Base-by-base conservation (phyloP, 1,140 invertebrate genomes). In the Cyphomyrmex costatus region DNA sequence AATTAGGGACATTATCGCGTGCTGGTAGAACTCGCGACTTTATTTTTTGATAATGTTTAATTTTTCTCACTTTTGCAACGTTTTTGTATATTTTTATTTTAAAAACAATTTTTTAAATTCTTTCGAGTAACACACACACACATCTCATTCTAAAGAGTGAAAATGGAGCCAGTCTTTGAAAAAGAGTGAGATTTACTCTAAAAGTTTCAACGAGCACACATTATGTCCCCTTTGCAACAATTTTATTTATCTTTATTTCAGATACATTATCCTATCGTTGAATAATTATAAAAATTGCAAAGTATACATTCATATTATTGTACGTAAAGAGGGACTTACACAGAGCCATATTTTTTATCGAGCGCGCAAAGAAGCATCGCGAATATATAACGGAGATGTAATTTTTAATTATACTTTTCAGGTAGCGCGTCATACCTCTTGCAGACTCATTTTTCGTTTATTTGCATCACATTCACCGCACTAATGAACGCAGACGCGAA, bases 351-450 rank as follows among this genome's bases (percentile, higher is more conserved):
- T 70, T 42, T 36, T 36, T 36, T 53, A 36, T 56, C 33, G 21
- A 30, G 33, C 16, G 21, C 27, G 3, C 21, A 56, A 82, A 30
- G 65, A 42, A 82, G 8, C 24, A 58, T 16, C 49, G 27, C 66
- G n/a, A 60, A 19, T 42, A 42, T 46, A 42, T 46, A 19, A 33
- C 19, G 12, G 19, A 42, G 24, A 16, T 27, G 27, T 19, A 24
- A 83, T 73, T 83, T 74, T 83, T 83, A 83, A 83, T 83, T 83
- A 61, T 24, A 42, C 27, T 73, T 74, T 83, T 24, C 79, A 74
- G 36, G 56, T 60, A 58, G 30, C 79, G 33, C 53, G 24, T 82
- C 51, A 36, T 14, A 46, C 53, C 53, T 46, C 24, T 53, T 21
- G 53, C 53, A 3, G 19, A 71, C 68, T 74, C 56, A 73, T 82